Conservation (phyloP, 1,140 invertebrate species). For the Lordiphosa stackelbergi region DNA sequence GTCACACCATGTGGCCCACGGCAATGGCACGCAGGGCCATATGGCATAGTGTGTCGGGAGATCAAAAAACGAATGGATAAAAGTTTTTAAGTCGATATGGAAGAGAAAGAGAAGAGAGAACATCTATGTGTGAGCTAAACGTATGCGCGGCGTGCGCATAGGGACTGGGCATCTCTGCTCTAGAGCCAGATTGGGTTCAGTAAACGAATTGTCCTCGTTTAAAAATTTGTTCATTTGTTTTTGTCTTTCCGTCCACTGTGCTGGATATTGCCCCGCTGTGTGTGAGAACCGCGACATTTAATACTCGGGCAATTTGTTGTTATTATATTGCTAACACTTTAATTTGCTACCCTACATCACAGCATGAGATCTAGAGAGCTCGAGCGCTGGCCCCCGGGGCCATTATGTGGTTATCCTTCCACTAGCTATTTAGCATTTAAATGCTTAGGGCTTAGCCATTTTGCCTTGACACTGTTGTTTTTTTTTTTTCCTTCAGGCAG, state of each 20-base stretch:
- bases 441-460: conserved; percentile 53
- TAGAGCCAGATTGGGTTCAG: no score
- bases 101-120: no score
- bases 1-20: conserved; percentile 42
- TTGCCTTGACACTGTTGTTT: conserved; percentile 30
- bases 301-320: conserved; percentile 62
- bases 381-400: conserved; percentile 1
- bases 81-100: not conserved
- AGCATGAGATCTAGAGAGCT: conserved; percentile 15
- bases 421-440: conserved; percentile 74
- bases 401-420: conserved; percentile 66
- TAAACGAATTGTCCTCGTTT: no score
- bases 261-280: conserved; percentile 47
- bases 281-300: conserved; percentile 58
- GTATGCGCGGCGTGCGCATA: no score
- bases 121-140: no score
- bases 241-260: conserved; percentile 25
- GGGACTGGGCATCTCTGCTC: no score
- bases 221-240: no score
- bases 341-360: conserved; percentile 44
- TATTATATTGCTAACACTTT: conserved; percentile 74
- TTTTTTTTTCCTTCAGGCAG: conserved; percentile 12
- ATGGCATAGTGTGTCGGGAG: not conserved
- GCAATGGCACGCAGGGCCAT: not conserved
- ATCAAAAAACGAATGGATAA: not conserved